Base-by-base conservation (phyloP, 1,140 invertebrate genomes). In the Aphidius ervi region DNA sequence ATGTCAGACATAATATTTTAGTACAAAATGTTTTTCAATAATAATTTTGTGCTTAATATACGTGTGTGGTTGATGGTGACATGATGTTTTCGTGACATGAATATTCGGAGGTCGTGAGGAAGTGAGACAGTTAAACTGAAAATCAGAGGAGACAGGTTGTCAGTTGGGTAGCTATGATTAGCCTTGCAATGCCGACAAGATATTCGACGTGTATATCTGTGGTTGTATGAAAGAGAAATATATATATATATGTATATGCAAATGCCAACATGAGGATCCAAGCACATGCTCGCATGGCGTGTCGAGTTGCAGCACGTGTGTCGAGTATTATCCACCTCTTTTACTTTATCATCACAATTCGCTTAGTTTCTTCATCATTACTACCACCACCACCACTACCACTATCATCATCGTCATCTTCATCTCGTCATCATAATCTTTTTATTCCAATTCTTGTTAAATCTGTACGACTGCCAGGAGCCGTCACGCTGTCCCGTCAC, bases 141-240 rank as follows among this genome's bases (percentile, higher is more conserved):
- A 80, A 80, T 77, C 73, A 68, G 71, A 77, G 75, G 77, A 79
- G 77, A 78, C 78, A 80, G 78, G 76, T 80, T 80, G 78, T 79
- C 78, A 79, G 71, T 69, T 68, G 65, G 59, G 65, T 9, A 65
- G 74, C 77, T 80, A 79, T 80, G 74, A 80, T 80, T 80, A 79
- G 77, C 73, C 68, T 53, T 47, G 50, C 31, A 31, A 39, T 42
- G 57, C 61, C 41, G 61, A 62, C 50, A 62, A 53, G 41, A 62
- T 58, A 57, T 55, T 66, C 63, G 57, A 67, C 59, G 37, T 31
- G 4, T 10, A 64, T 67, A 71, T 69, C 70, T 72, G 64, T 71
- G 4, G 2, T 9, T 46, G n/a, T 31, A 31, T 31, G 4, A 31
- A 31, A 31, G 23, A 31, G 2, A 31, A 31, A 31, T 31, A 31